Percentiles rank a stretch among this genome's conserved stretches.
Evolutionary conservation across 2,888 invertebrate genomes (phyloP).

Genomic region (Nesidiocoris tenuis): DNA sequence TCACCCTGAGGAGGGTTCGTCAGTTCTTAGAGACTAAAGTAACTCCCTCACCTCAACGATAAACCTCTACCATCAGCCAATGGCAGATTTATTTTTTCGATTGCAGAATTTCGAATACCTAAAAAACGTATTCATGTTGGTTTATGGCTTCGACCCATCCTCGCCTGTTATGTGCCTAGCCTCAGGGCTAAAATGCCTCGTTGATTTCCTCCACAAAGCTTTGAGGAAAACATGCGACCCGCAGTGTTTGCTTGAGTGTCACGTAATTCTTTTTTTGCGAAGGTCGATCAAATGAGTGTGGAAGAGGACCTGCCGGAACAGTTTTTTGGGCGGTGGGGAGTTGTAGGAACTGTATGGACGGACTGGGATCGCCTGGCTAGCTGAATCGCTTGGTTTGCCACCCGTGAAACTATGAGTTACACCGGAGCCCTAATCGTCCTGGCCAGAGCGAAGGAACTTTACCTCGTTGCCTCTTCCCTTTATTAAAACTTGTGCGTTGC

Average conservation of each 20-base stretch:
- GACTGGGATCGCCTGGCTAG: background rate
- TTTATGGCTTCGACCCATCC: no score
- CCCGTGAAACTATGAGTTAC: background rate
- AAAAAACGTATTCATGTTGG: no score
- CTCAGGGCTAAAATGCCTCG: background rate
- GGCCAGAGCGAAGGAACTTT: background rate
- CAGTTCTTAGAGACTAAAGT: no score
- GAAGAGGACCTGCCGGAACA: background rate
- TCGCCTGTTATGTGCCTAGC: no score
- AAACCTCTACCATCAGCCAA: no score
- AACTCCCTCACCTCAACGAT: no score
- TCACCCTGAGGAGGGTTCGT: no score
- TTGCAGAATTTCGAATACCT: no score
- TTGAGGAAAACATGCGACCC: no score
- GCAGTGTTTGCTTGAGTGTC: no score
- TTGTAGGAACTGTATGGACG: background rate
- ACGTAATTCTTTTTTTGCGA: background rate
- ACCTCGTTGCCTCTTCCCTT: background rate
- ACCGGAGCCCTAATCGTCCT: background rate
- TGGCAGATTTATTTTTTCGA: no score
- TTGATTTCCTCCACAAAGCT: no score
- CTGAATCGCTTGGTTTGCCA: background rate
- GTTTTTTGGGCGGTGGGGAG: background rate
- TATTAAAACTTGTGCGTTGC: background rate
- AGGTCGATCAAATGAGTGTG: background rate